Evolutionary conservation across 2,113 vertebrate genomes (phyloP).

Genomic region (Hippocampus comes): DNA sequence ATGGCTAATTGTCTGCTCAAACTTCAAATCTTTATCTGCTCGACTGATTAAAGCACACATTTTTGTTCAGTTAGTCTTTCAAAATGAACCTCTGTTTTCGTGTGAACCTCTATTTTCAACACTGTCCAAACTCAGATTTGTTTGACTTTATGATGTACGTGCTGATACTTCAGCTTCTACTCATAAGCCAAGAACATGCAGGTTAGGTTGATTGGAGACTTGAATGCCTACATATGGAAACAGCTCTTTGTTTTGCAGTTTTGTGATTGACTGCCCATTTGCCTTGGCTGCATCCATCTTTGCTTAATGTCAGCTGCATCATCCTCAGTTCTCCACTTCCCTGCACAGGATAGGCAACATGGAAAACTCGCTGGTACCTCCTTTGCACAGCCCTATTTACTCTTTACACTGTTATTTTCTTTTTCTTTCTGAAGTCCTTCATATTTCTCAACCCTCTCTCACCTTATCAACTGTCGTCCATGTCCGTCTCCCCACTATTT

Average conservation of each 20-base stretch:
- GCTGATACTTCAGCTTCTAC: neutral
- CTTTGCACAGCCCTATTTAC: constrained; percentile 14
- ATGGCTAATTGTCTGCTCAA: neutral
- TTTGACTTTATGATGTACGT: neutral
- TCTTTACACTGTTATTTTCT: constrained; percentile 18
- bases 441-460: constrained; percentile 41
- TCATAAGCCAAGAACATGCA: neutral
- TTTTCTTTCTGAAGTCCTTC: constrained; percentile 39
- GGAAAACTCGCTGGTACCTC: neutral
- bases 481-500: constrained; percentile 26
- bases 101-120: neutral
- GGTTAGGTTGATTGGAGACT: neutral
- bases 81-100: neutral
- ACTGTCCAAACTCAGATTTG: neutral
- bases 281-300: neutral
- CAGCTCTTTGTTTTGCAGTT: neutral
- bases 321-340: neutral
- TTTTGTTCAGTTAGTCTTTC: neutral
- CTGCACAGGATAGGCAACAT: neutral
- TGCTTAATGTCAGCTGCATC: neutral
- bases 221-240: neutral
- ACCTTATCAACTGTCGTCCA: constrained; percentile 43
- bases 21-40: neutral
- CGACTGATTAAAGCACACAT: neutral
- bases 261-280: neutral